Evolutionary conservation across 1,140 invertebrate species (phyloP).

Genomic region (Hyposmocoma kahamanoa): DNA sequence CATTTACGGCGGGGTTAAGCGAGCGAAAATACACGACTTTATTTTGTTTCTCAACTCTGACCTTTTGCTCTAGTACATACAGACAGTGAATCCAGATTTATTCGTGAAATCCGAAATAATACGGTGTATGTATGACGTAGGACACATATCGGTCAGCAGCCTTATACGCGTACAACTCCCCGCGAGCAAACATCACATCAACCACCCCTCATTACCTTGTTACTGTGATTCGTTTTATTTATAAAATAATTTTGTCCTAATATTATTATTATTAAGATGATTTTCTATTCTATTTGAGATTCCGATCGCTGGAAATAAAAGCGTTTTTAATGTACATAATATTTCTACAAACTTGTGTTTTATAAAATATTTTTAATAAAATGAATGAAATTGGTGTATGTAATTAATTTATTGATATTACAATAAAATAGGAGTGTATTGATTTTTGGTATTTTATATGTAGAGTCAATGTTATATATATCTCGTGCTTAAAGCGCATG

Average conservation of each 20-base stretch:
- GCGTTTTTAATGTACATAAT: conserved; percentile 32
- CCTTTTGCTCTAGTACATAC: too few relatives aligned
- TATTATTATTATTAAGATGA: conserved; percentile 30
- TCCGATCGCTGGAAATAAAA: conserved; percentile 49
- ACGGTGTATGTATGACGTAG: too few relatives aligned
- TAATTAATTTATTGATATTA: conserved; percentile 43
- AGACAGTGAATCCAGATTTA: too few relatives aligned
- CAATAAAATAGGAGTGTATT: conserved; percentile 26
- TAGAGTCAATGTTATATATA: conserved; percentile 52
- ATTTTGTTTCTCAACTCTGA: too few relatives aligned
- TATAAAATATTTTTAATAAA: conserved; percentile 25
- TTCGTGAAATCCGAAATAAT: too few relatives aligned
- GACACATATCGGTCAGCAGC: too few relatives aligned
- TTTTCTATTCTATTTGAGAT: conserved; percentile 44
- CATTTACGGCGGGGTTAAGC: too few relatives aligned
- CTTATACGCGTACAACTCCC: neutral
- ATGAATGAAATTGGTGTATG: conserved; percentile 28
- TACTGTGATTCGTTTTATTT: conserved; percentile 68
- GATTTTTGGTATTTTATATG: conserved; percentile 43
- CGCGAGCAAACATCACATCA: conserved; percentile 45
- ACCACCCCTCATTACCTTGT: conserved; percentile 56
- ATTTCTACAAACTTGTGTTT: too few relatives aligned
- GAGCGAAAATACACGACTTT: too few relatives aligned
- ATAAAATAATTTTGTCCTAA: conserved; percentile 5
- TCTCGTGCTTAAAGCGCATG: conserved; percentile 66